Conservation (phyloP, 2,113 vertebrate species). For the Ailuropoda melanoleuca region DNA sequence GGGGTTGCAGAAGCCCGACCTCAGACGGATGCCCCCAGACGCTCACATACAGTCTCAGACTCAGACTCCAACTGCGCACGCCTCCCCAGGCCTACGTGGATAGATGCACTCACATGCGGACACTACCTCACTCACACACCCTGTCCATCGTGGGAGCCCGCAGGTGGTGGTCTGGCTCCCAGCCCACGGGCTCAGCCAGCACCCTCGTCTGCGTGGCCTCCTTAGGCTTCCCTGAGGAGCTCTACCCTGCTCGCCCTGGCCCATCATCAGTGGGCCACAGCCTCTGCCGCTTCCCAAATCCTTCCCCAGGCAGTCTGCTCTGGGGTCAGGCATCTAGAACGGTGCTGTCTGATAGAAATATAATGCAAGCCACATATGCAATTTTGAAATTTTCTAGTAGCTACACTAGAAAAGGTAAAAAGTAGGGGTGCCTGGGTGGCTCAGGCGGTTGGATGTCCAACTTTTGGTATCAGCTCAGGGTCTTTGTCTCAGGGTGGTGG, state of each 20-base stretch:
- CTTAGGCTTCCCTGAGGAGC: background rate
- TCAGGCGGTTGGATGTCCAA: background rate
- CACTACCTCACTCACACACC: background rate
- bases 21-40: background rate
- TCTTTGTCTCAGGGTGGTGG: background rate
- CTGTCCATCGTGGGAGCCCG: background rate
- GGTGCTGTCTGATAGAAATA: background rate
- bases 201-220: background rate
- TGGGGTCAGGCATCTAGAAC: background rate
- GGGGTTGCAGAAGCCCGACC: background rate
- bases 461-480: background rate
- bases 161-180: background rate
- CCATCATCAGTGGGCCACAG: background rate
- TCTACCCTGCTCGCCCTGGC: background rate
- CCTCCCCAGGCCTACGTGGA: fast-evolving
- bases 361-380: background rate
- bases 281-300: background rate
- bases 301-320: background rate
- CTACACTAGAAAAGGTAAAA: background rate
- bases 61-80: background rate
- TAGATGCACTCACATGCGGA: too few relatives aligned
- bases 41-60: background rate
- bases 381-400: background rate
- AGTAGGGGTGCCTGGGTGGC: background rate
- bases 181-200: background rate